Conservation (phyloP, 2,113 vertebrate genomes). For the Okapia johnstoni region DNA sequence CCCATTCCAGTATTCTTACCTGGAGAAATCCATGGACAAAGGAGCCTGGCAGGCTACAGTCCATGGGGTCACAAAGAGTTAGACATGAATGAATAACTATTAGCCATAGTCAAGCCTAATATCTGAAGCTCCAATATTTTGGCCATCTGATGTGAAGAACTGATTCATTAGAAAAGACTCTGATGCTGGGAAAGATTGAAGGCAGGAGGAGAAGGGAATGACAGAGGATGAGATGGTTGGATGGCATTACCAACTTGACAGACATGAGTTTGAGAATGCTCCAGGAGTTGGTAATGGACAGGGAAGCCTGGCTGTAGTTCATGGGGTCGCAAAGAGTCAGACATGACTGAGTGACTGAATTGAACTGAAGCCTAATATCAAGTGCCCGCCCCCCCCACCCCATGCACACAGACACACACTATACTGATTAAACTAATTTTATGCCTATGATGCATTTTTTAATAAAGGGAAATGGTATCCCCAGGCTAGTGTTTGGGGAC, state of each 20-base stretch:
- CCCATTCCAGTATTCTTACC: not conserved
- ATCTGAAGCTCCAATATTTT: not conserved
- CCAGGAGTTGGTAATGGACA: not conserved
- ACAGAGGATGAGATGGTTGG: not conserved
- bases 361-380: not conserved
- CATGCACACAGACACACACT: not conserved
- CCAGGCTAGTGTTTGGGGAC: not conserved
- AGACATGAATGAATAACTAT: not conserved
- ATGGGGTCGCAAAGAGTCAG: not conserved
- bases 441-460: not conserved
- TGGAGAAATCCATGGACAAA: not conserved
- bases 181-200: not conserved
- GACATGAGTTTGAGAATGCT: not conserved
- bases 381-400: not conserved
- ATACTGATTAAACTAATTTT: not conserved
- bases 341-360: not conserved
- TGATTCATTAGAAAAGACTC: not conserved
- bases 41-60: not conserved
- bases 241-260: not conserved
- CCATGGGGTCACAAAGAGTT: not conserved
- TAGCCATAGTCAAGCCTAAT: not conserved
- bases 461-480: not conserved
- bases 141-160: not conserved
- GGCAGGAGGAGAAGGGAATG: not conserved
- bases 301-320: not conserved